Conservation (phyloP, 2,797 vertebrate genomes). For the Australoheros facetus region DNA sequence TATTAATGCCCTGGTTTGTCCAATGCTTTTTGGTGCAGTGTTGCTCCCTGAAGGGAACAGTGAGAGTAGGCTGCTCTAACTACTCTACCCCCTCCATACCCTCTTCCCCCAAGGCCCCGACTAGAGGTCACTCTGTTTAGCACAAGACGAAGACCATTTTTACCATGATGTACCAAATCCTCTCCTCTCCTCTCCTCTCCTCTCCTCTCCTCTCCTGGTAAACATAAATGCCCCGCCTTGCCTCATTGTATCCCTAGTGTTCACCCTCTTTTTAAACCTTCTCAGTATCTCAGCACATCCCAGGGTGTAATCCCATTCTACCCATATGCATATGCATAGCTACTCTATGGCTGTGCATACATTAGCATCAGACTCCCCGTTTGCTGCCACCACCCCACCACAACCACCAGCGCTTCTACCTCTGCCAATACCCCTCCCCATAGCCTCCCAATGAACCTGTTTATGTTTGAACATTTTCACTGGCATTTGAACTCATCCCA, state of each 20-base stretch:
- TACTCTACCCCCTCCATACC: conserved; percentile 67
- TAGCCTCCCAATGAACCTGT: conserved; percentile 76
- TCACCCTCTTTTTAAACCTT: conserved; percentile 70
- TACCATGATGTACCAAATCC: conserved; percentile 60
- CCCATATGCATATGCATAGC: conserved; percentile 76
- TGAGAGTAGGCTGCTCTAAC: conserved; percentile 76
- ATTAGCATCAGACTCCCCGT: conserved; percentile 68
- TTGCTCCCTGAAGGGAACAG: conserved; percentile 81
- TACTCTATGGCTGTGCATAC: conserved; percentile 77
- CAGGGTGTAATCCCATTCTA: conserved; percentile 73
- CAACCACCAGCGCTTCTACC: conserved; percentile 37
- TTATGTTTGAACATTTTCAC: conserved; percentile 75
- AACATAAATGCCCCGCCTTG: conserved; percentile 62
- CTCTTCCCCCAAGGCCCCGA: conserved; percentile 69
- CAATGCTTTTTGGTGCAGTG: conserved; percentile 78
- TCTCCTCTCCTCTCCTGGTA: conserved; percentile 39
- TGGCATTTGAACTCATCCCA: conserved; percentile 80
- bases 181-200: conserved; percentile 16
- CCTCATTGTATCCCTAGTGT: conserved; percentile 62
- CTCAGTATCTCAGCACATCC: conserved; percentile 69
- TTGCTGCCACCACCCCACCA: conserved; percentile 28
- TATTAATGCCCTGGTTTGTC: conserved; percentile 83
- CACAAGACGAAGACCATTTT: conserved; percentile 72
- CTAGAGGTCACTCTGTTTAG: conserved; percentile 83
- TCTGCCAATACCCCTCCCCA: conserved; percentile 62